Evolutionary conservation across 2,113 vertebrate genomes (phyloP), one percentile per base, ranked within the genome.

Genomic region (Forbesichthys agassizii): DNA sequence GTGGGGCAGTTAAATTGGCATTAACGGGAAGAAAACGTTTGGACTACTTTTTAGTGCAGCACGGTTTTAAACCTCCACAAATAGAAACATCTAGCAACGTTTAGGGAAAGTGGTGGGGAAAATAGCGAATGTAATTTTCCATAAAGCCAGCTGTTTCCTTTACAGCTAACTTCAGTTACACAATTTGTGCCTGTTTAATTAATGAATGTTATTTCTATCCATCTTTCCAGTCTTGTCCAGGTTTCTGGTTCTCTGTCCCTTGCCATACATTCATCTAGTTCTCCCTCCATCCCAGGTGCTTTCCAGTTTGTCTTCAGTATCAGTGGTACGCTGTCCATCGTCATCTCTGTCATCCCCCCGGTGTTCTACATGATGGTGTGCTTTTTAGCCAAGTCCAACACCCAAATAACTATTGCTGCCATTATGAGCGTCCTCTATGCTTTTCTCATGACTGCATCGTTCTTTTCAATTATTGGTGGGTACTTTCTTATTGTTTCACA

Each of bases 361-460:
- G 64, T 88, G 27, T 61, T 93, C 64, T 94, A 93, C 82, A 82
- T 94, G 68, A 55, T 92, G 3, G 42, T 94, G 61, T 93, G 93
- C 75, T 94, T 93, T 73, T 0, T 86, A 3, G 57, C 84, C 51
- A 94, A 93, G 56, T 0, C 88, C 1, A 88, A 92, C 69, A 83
- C 67, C 64, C 93, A 94, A 85, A 89, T 94, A 57, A 91, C 80
- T 27, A 89, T 93, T 0, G 93, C 91, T 55, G 90, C 63, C 16
- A 82, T 94, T 20, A 82, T 94, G 79, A 94, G 93, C 55, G 74
- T 94, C 33, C 56, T 94, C 0, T 94, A 94, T 4, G 93, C 92
- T 0, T 94, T 94, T 79, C 88, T 94, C 49, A 94, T 94, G 93
- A 93, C 91, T 2, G 93, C 91, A 10, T 92, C 93, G 10, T 77